Conservation (phyloP, 1,140 invertebrate species). For the Rhyacophila brunnea region DNA sequence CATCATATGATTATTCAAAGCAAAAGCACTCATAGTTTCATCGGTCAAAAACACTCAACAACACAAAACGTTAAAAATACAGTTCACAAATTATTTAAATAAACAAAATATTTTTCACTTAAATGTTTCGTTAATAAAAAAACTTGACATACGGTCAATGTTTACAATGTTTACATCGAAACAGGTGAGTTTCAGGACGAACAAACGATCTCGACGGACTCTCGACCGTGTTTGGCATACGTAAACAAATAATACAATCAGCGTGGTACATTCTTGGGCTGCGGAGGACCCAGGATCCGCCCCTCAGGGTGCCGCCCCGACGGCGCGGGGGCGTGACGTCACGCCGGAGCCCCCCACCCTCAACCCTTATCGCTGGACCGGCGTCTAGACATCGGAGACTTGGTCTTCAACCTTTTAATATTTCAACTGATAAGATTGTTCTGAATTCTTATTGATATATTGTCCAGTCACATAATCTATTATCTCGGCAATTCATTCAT, state of each 20-base stretch:
- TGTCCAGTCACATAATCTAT: too few relatives aligned
- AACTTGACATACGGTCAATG: too few relatives aligned
- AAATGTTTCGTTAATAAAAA: not conserved
- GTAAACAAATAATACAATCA: conserved; percentile 11
- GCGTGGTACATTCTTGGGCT: not conserved
- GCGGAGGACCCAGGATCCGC: not conserved
- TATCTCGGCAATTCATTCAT: too few relatives aligned
- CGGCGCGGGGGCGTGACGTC: not conserved
- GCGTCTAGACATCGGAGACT: too few relatives aligned
- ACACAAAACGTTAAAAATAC: conserved; percentile 1
- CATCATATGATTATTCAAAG: conserved; percentile 19
- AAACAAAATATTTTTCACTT: not conserved
- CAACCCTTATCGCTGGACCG: too few relatives aligned
- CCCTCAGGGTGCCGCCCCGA: conserved; percentile 1
- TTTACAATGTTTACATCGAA: too few relatives aligned
- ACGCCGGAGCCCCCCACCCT: not conserved
- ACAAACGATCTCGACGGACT: not conserved
- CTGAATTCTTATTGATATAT: too few relatives aligned
- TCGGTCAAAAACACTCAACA: conserved; percentile 4
- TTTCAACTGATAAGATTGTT: too few relatives aligned
- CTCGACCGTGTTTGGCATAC: conserved; percentile 13
- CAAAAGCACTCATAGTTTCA: conserved; percentile 16
- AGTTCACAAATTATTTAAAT: not conserved
- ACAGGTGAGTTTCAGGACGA: too few relatives aligned
- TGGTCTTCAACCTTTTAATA: too few relatives aligned